Base-by-base conservation (phyloP, 1,140 invertebrate species). In the Diabrotica virgifera region DNA sequence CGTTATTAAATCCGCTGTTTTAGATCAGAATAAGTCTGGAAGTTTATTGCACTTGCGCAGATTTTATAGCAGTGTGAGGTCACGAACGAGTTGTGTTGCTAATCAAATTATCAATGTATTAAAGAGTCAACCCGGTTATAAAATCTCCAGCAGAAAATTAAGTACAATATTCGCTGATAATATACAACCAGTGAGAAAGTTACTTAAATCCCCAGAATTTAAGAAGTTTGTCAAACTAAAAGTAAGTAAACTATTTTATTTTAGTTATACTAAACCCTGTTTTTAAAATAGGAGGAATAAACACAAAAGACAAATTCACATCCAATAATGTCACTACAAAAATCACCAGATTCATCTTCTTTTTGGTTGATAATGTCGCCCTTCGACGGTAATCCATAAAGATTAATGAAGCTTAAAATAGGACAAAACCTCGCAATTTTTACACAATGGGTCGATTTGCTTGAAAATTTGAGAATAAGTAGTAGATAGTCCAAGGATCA, bases 1-100 rank as follows among this genome's bases (percentile, higher is more conserved):
- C 70, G 14, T 37, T 12, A 75, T 77, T 6, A 72, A 77, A 65
- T 78, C 81, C 52, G 78, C 76, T 46, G 4, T 61, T 36, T 59
- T 55, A n/a, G 64, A 66, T 50, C 56, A 59, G 10, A 65, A 53
- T 51, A 72, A 67, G 61, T 78, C 75, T 60, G 83, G 84, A 10
- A 82, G 80, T 63, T 73, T 88, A 8, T 66, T 89, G 36, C 87
- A 89, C 73, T 77, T 90, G 35, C 76, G 82, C 6, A 77, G 85
- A 63, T 90, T 89, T 74, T 89, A 81, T 72, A 79, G 79, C 4
- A 82, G 83, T 64, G 78, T 83, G 10, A 85, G 85, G 75, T 81
- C 84, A 11, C 86, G 85, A 67, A 76, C 82, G 50, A 76, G 84
- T 24, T 75, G 82, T 6, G 74, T 87, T 36, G 79, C 83, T 0